phyloP scores from a whole-genome alignment of 2,888 invertebrate species.

The Bombylius major region DNA sequence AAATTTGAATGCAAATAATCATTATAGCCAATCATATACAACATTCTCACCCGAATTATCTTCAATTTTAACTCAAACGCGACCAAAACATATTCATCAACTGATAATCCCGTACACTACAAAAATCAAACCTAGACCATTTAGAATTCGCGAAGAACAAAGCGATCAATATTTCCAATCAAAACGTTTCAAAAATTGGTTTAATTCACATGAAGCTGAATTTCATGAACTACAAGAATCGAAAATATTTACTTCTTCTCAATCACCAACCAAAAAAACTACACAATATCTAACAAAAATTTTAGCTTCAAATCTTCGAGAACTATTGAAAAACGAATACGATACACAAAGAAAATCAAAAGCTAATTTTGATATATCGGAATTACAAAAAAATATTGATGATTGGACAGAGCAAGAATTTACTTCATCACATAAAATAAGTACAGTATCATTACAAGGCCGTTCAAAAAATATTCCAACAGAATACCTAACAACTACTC shows the following conservation, averaged over 20 bases:
- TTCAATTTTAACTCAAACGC: conserved; percentile 24
- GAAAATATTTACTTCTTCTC: conserved; percentile 34
- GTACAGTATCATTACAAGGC: conserved; percentile 44
- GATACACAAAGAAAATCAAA: conserved; percentile 22
- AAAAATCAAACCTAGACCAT: conserved; percentile 43
- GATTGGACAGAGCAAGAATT: conserved; percentile 72
- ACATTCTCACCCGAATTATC: conserved; percentile 13
- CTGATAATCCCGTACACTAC: conserved; percentile 72
- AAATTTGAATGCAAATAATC: conserved; percentile 31
- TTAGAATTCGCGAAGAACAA: conserved; percentile 32
- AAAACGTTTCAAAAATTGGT: conserved; percentile 22
- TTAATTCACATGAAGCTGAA: conserved; percentile 30
- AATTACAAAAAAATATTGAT: conserved; percentile 70
- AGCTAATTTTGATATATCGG: conserved; percentile 51
- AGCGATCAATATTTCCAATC: conserved; percentile 26
- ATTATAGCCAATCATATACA: conserved; percentile 27
- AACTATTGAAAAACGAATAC: conserved; percentile 38
- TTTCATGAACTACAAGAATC: conserved; percentile 41
- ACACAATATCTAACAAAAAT: conserved; percentile 32
- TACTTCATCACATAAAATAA: conserved; percentile 42
- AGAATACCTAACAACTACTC: conserved; percentile 56
- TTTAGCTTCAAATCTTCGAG: conserved; percentile 40
- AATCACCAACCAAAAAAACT: conserved; percentile 26
- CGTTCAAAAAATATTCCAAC: conserved; percentile 65
- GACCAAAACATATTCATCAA: conserved; percentile 59